Conservation (phyloP, 2,888 invertebrate genomes). For the Agonopterix arenella region DNA sequence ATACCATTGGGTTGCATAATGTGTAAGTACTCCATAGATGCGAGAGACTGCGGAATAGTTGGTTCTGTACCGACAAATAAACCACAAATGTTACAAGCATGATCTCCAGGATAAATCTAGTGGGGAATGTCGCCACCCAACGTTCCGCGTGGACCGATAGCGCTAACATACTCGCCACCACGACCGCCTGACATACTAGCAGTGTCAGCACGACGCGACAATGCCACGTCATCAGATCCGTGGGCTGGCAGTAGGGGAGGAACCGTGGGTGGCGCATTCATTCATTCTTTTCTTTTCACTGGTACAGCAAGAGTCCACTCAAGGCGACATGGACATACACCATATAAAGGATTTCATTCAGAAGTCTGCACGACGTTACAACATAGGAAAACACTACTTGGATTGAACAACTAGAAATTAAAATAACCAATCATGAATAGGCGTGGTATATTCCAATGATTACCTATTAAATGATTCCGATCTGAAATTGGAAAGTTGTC, state of each 20-base stretch:
- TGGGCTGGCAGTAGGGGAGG: slow-evolving; percentile 14
- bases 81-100: slow-evolving; percentile 68
- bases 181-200: background rate
- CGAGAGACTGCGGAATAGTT: slow-evolving; percentile 71
- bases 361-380: slow-evolving; percentile 35
- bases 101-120: slow-evolving; percentile 26
- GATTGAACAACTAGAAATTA: slow-evolving; percentile 53
- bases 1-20: slow-evolving; percentile 74
- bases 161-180: background rate
- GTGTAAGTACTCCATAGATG: slow-evolving; percentile 74
- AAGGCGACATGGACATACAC: slow-evolving; percentile 36
- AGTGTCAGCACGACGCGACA: slow-evolving; percentile 1
- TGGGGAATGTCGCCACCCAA: slow-evolving; percentile 14
- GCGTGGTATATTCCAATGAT: slow-evolving; percentile 59
- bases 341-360: slow-evolving; percentile 47
- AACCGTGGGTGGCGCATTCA: slow-evolving; percentile 7
- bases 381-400: slow-evolving; percentile 51
- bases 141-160: slow-evolving; percentile 7
- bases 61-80: slow-evolving; percentile 74
- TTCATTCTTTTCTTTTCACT: slow-evolving; percentile 10
- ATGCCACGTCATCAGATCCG: slow-evolving; percentile 2
- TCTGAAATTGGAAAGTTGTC: slow-evolving; percentile 72
- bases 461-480: slow-evolving; percentile 78
- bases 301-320: slow-evolving; percentile 22
- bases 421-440: slow-evolving; percentile 34